A percentile compares a stretch with the other conserved stretches of the same genome.
phyloP scores from a whole-genome alignment of 2,888 invertebrate species.

The Eutolmus rufibarbis region DNA sequence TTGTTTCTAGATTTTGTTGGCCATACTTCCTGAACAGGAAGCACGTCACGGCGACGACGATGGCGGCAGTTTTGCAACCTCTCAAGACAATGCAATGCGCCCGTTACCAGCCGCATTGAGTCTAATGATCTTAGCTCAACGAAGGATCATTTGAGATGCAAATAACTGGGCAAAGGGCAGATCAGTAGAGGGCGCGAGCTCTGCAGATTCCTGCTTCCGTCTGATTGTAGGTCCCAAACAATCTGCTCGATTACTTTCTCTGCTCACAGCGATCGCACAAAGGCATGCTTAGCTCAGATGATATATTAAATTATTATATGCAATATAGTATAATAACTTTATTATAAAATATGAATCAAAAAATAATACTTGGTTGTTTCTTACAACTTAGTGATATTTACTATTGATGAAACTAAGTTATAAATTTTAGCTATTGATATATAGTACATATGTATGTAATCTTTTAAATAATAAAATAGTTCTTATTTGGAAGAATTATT shows the following conservation, averaged over 20 bases:
- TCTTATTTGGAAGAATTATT: too few species aligned
- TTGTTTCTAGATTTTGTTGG: constrained; percentile 17
- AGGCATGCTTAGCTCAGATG: too few species aligned
- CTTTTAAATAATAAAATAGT: too few species aligned
- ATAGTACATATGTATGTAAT: too few species aligned
- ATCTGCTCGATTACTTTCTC: constrained; percentile 1
- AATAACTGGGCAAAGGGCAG: background rate
- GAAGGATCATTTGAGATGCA: constrained; percentile 1
- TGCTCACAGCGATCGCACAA: background rate
- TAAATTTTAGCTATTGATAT: too few species aligned
- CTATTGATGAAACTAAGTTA: too few species aligned
- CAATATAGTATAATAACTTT: too few species aligned
- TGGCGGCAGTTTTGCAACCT: background rate
- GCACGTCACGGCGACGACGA: constrained; percentile 1
- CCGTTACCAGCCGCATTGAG: background rate
- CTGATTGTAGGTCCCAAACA: background rate
- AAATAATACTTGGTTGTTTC: too few species aligned
- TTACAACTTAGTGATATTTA: too few species aligned
- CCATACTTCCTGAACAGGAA: constrained; percentile 39
- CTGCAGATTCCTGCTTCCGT: background rate
- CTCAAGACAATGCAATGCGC: constrained; percentile 20
- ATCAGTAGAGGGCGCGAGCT: background rate
- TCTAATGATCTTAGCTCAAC: background rate
- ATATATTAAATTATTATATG: too few species aligned
- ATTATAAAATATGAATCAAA: too few species aligned